Conservation (phyloP, 2,113 vertebrate genomes). For the Promerops cafer region DNA sequence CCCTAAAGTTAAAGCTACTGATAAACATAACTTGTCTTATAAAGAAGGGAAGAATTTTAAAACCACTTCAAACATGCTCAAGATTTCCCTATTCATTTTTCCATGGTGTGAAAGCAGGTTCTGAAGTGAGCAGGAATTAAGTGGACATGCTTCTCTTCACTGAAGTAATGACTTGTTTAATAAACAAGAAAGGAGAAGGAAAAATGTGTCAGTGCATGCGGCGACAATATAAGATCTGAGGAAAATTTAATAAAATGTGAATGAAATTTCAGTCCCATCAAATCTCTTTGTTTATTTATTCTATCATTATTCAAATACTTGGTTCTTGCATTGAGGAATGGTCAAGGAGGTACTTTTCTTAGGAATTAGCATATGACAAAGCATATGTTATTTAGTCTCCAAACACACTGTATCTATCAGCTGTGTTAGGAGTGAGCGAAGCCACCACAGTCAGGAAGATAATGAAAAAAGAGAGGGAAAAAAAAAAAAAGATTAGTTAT, state of each 20-base stretch:
- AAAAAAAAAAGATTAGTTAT: background rate
- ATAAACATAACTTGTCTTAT: conserved; percentile 50
- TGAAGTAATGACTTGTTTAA: background rate
- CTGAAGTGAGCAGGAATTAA: conserved; percentile 19
- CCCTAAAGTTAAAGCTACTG: conserved; percentile 49
- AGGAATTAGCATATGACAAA: background rate
- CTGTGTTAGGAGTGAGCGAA: background rate
- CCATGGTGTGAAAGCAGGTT: conserved; percentile 7
- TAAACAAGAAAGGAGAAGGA: conserved; percentile 8
- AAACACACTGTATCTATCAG: background rate
- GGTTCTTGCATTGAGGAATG: background rate
- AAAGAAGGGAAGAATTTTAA: conserved; percentile 56
- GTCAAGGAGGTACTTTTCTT: background rate
- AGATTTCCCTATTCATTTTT: conserved; percentile 25
- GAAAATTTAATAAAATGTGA: background rate
- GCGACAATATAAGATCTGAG: background rate
- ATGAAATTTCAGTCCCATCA: background rate
- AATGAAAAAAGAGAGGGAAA: background rate
- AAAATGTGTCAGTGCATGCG: background rate
- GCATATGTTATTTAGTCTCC: background rate
- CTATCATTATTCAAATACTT: background rate
- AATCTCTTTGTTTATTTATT: background rate
- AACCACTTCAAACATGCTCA: conserved; percentile 56
- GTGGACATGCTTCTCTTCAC: background rate
- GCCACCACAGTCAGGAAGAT: background rate